Conservation (phyloP, 2,888 invertebrate species). For the Cheilosia scutellata region DNA sequence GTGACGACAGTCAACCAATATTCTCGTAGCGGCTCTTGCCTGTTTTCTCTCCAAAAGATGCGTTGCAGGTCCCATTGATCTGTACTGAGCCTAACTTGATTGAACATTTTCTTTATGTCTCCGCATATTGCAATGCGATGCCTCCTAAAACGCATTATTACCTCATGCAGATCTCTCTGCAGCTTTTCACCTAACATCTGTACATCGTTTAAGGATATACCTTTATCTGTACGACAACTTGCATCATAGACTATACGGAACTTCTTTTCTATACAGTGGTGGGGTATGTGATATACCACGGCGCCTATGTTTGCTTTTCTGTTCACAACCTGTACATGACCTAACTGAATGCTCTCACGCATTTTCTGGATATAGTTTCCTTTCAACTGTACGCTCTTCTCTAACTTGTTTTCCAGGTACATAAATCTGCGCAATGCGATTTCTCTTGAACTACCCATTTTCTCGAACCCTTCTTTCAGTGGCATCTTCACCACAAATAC, state of each 20-base stretch:
- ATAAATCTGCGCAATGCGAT: not conserved
- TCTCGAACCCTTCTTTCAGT: not conserved
- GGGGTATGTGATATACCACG: slow-evolving; percentile 9
- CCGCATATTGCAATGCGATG: not conserved
- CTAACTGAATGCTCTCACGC: slow-evolving; percentile 1
- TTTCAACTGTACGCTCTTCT: too few species aligned
- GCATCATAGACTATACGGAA: slow-evolving; percentile 22
- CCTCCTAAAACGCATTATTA: slow-evolving; percentile 34
- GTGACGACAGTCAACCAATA: slow-evolving; percentile 49
- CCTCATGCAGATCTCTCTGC: slow-evolving; percentile 38
- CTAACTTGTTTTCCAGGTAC: not conserved
- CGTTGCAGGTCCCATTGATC: slow-evolving; percentile 38
- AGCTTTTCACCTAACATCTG: slow-evolving; percentile 32
- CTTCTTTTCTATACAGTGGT: slow-evolving; percentile 24
- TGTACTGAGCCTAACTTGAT: slow-evolving; percentile 15
- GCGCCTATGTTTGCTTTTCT: not conserved
- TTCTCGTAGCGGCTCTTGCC: not conserved
- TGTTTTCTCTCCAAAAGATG: slow-evolving; percentile 38
- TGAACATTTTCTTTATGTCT: slow-evolving; percentile 42
- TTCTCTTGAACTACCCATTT: not conserved
- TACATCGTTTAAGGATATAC: slow-evolving; percentile 10
- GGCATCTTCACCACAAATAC: slow-evolving; percentile 20
- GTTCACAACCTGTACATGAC: not conserved
- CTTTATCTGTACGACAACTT: slow-evolving; percentile 20
- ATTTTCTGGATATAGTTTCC: too few species aligned